Evolutionary conservation across 2,888 invertebrate species (phyloP).

Genomic region (Tetranychus truncatus): DNA sequence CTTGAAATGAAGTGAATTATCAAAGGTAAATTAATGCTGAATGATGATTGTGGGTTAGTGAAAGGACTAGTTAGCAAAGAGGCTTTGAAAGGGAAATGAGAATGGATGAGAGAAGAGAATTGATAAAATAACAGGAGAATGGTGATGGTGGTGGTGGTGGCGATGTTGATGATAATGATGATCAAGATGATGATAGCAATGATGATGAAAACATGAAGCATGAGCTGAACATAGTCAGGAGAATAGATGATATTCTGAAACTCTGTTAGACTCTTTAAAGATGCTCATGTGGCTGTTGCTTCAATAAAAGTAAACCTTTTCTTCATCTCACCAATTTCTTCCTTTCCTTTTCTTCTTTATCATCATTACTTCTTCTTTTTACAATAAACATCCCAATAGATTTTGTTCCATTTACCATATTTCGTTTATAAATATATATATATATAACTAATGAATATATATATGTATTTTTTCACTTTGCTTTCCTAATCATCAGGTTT

Average conservation of each 20-base stretch:
- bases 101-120: slow-evolving; percentile 5
- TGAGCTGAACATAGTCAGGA: background rate
- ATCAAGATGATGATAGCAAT: background rate
- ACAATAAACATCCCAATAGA: background rate
- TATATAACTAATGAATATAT: too few relatives aligned
- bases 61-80: background rate
- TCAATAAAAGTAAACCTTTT: background rate
- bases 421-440: too few relatives aligned
- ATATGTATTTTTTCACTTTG: background rate
- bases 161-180: background rate
- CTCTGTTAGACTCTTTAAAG: background rate
- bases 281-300: background rate
- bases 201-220: background rate
- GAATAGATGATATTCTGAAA: background rate
- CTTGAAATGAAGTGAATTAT: background rate
- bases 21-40: background rate
- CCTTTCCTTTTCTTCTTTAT: background rate
- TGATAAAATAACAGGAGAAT: background rate
- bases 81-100: background rate
- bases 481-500: background rate
- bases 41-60: background rate
- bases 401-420: background rate
- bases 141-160: background rate
- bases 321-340: background rate
- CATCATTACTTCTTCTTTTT: background rate